Conservation (phyloP, 1,140 invertebrate species). For the Caenorhabditis remanei region DNA sequence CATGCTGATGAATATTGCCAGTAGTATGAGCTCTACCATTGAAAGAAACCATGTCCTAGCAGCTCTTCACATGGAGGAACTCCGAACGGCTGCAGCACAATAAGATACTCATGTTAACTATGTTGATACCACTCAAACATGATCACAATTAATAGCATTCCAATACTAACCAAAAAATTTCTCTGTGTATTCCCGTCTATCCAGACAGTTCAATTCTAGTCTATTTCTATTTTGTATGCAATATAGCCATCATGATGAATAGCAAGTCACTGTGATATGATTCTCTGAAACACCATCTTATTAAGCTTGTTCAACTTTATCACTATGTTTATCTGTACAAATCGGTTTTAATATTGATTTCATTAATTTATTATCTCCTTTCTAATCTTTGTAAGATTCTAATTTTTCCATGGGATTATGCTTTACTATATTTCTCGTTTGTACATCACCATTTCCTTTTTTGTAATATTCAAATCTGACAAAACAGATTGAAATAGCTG, state of each 20-base stretch:
- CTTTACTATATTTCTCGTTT: not conserved
- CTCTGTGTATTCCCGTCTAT: not conserved
- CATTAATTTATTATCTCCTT: conserved; percentile 6
- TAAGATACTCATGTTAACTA: not conserved
- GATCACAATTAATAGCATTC: conserved; percentile 44
- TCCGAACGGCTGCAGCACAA: conserved; percentile 23
- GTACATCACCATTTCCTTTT: not conserved
- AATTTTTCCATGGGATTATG: not conserved
- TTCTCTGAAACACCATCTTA: not conserved
- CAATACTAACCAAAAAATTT: not conserved
- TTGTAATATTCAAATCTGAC: not conserved
- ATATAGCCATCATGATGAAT: not conserved
- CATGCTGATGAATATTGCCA: conserved; percentile 25
- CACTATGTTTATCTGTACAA: conserved; percentile 5
- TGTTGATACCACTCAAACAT: not conserved
- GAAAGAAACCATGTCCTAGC: conserved; percentile 14
- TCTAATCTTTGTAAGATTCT: not conserved
- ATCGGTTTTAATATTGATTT: not conserved
- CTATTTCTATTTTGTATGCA: not conserved
- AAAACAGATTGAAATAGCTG: not conserved
- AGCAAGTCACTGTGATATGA: not conserved
- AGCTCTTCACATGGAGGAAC: conserved; percentile 23
- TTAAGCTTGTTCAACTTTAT: not conserved
- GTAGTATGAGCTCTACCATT: conserved; percentile 1
- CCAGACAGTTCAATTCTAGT: not conserved